phyloP scores from a whole-genome alignment of 2,797 vertebrate genomes.

The Liparis tanakae region DNA sequence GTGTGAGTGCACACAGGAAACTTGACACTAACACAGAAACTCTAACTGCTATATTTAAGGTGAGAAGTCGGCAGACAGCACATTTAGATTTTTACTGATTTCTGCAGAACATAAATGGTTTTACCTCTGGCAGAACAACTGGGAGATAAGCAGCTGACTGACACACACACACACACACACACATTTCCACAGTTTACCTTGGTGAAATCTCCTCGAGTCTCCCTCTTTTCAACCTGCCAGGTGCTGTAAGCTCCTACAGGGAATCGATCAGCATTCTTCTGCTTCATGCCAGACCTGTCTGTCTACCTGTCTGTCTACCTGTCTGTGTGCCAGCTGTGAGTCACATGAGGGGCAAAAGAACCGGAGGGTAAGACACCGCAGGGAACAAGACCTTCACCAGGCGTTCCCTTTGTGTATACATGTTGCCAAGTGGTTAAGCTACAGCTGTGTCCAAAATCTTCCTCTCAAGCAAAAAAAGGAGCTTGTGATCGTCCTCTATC shows the following conservation, averaged over 20 bases:
- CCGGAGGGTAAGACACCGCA: slow-evolving; percentile 55
- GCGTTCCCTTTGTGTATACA: slow-evolving; percentile 8
- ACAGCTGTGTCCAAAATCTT: slow-evolving; percentile 11
- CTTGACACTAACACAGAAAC: slow-evolving; percentile 33
- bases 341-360: slow-evolving; percentile 60
- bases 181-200: slow-evolving; percentile 8
- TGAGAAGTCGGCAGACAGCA: slow-evolving; percentile 27
- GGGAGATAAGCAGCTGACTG: slow-evolving; percentile 31
- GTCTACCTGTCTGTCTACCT: slow-evolving; percentile 37
- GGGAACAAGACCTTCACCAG: slow-evolving; percentile 43
- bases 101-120: slow-evolving; percentile 39
- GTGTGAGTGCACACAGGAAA: slow-evolving; percentile 42
- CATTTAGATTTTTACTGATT: slow-evolving; percentile 41
- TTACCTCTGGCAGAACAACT: slow-evolving; percentile 27
- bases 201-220: slow-evolving; percentile 46
- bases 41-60: slow-evolving; percentile 32
- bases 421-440: slow-evolving; percentile 12
- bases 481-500: slow-evolving; percentile 10
- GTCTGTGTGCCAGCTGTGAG: slow-evolving; percentile 50
- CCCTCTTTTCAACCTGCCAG: slow-evolving; percentile 34
- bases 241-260: slow-evolving; percentile 51
- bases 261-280: slow-evolving; percentile 60
- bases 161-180: slow-evolving; percentile 20
- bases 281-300: slow-evolving; percentile 56
- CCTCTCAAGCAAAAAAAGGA: slow-evolving; percentile 8